A percentile compares a stretch with the other conserved stretches of the same genome.
Evolutionary conservation across 2,888 invertebrate species (phyloP).

Genomic region (Orchesellides sinensis): DNA sequence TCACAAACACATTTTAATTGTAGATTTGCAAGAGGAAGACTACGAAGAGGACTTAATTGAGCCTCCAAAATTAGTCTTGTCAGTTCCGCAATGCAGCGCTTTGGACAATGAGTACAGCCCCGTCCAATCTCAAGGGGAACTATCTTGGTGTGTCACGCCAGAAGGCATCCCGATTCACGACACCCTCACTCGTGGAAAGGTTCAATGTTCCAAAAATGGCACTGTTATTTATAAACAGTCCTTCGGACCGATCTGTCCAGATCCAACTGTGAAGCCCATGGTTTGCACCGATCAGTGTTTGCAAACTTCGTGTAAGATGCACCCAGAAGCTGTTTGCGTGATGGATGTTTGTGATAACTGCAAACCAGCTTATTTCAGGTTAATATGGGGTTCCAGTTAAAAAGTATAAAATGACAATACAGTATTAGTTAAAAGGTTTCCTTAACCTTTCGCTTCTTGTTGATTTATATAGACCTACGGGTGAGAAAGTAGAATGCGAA

Average conservation of each 20-base stretch:
- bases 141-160: slow-evolving; percentile 87
- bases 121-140: slow-evolving; percentile 75
- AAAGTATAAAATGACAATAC: background rate
- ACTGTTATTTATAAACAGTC: slow-evolving; percentile 74
- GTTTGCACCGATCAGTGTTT: slow-evolving; percentile 76
- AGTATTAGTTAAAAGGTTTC: background rate
- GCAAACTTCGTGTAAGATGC: slow-evolving; percentile 75
- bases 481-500: slow-evolving; percentile 75
- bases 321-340: slow-evolving; percentile 76
- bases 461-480: slow-evolving; percentile 69
- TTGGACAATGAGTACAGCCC: slow-evolving; percentile 75
- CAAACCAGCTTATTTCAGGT: slow-evolving; percentile 75
- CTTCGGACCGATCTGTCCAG: slow-evolving; percentile 75
- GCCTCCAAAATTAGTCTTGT: slow-evolving; percentile 74
- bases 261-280: slow-evolving; percentile 73
- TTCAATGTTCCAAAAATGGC: slow-evolving; percentile 80
- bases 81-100: slow-evolving; percentile 75
- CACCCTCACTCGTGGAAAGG: slow-evolving; percentile 86
- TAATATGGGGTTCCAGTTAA: too few relatives aligned
- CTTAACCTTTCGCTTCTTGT: too few relatives aligned
- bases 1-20: background rate
- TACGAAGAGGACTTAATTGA: slow-evolving; percentile 59
- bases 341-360: slow-evolving; percentile 77
- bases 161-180: slow-evolving; percentile 87
- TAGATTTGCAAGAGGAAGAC: slow-evolving; percentile 54